A percentile compares a stretch with the other conserved stretches of the same genome.
Conservation (phyloP, 30 jellyfish, hydroid and myxozoan species). For the Mastigias papua region DNA sequence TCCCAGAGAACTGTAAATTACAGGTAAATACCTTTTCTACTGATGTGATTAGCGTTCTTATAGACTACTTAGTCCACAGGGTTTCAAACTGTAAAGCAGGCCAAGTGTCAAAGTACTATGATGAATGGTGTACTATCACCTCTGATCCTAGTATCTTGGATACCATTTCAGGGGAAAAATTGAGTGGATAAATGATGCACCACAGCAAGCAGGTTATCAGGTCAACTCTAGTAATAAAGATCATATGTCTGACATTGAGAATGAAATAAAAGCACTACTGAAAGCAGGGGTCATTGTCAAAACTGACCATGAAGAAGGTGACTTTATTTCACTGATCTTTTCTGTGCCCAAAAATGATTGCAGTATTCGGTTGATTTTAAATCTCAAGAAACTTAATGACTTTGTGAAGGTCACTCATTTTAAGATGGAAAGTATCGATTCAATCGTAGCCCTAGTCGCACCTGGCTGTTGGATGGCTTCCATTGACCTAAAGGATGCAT, state of each 20-base stretch:
- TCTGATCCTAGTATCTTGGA: too few relatives aligned
- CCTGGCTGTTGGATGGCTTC: slow-evolving; percentile 44
- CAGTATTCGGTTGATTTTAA: slow-evolving; percentile 22
- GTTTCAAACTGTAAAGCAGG: too few relatives aligned
- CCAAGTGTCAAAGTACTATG: too few relatives aligned
- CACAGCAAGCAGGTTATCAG: too few relatives aligned
- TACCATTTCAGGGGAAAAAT: too few relatives aligned
- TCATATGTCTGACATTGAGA: too few relatives aligned
- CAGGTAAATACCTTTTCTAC: slow-evolving; percentile 8
- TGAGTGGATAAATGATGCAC: too few relatives aligned
- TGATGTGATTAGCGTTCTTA: too few relatives aligned
- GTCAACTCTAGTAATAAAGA: too few relatives aligned
- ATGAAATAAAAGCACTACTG: slow-evolving; percentile 4
- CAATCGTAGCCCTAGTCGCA: neutral
- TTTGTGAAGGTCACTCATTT: slow-evolving; percentile 18
- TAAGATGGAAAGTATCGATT: slow-evolving; percentile 47
- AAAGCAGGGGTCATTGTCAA: slow-evolving; percentile 4
- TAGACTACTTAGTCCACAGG: too few relatives aligned
- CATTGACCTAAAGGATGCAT: slow-evolving; percentile 8
- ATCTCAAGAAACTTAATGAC: slow-evolving; percentile 23
- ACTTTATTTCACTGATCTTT: slow-evolving; percentile 13
- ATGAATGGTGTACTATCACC: too few relatives aligned
- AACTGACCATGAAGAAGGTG: slow-evolving; percentile 22
- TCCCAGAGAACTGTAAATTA: neutral
- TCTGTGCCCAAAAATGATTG: slow-evolving; percentile 59